Evolutionary conservation across 1,140 invertebrate species (phyloP).

Genomic region (Ostrea denselamellosa): DNA sequence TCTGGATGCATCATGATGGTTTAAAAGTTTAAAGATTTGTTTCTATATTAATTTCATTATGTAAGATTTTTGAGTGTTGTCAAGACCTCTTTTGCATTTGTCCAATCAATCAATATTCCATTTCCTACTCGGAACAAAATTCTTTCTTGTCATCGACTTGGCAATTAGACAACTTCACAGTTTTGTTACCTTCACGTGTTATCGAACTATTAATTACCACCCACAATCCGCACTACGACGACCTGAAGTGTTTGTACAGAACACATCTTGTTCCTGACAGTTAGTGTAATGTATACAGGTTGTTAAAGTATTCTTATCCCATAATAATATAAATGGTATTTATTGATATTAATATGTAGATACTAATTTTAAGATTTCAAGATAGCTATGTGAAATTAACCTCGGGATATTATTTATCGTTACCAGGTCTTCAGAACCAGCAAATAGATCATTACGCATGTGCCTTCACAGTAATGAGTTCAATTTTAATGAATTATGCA

Average conservation of each 20-base stretch:
- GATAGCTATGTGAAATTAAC: background rate
- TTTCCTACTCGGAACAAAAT: conserved; percentile 14
- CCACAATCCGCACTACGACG: background rate
- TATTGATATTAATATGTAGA: background rate
- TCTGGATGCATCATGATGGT: no score
- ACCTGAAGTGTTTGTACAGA: background rate
- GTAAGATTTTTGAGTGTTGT: background rate
- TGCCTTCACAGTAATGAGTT: background rate
- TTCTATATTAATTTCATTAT: no score
- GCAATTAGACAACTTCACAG: background rate
- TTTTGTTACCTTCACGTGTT: background rate
- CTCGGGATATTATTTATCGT: background rate
- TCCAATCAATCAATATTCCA: background rate
- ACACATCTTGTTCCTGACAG: background rate
- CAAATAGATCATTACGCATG: background rate
- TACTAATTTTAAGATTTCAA: background rate
- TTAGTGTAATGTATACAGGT: background rate
- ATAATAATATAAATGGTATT: background rate
- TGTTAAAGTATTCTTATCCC: background rate
- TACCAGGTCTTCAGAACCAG: background rate
- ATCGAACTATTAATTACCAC: background rate
- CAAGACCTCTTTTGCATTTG: background rate
- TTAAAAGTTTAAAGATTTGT: no score
- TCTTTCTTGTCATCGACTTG: background rate
- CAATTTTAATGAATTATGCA: conserved; percentile 20